Evolutionary conservation across 2,113 vertebrate species (phyloP).

Genomic region (Pangasianodon gigas): DNA sequence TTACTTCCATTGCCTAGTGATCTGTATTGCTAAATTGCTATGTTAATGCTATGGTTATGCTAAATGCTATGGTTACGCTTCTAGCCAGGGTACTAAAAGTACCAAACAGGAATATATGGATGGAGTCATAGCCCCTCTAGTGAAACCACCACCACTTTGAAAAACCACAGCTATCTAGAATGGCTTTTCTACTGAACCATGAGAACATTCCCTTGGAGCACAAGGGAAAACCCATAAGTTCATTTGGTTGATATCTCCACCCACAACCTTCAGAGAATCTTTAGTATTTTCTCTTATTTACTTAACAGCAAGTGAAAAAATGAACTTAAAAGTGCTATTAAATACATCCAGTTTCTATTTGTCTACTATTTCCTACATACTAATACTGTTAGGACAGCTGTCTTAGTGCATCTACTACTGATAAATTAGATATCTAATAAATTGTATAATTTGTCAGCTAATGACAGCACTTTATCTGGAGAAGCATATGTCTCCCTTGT

Average conservation of each 20-base stretch:
- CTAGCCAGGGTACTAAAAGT: not conserved
- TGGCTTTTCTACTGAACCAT: not conserved
- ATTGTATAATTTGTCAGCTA: constrained; percentile 88
- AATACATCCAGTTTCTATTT: not conserved
- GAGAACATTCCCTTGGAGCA: not conserved
- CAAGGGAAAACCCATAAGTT: not conserved
- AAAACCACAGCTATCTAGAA: not conserved
- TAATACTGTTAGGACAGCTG: constrained; percentile 75
- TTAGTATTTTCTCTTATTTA: not conserved
- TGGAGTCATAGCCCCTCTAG: not conserved
- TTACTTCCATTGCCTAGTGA: not conserved
- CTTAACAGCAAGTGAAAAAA: not conserved
- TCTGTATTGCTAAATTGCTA: not conserved
- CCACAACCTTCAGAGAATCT: not conserved
- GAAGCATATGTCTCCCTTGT: constrained; percentile 87
- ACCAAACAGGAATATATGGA: not conserved
- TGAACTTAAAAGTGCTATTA: not conserved
- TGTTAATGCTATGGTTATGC: too few species aligned
- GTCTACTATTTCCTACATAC: not conserved
- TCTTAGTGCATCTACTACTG: constrained; percentile 84
- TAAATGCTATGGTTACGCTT: not conserved
- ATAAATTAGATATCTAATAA: constrained; percentile 90
- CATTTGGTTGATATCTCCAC: not conserved
- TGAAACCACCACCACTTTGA: not conserved
- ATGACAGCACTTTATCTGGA: constrained; percentile 85